A percentile compares a stretch with the other conserved stretches of the same genome.
These are phyloP conservation scores for Aurelia aurita complex sp. Pacific DNA, from an alignment of 30 jellyfish, hydroid and myxozoan genomes.

Conservation along the genomic window DNA sequence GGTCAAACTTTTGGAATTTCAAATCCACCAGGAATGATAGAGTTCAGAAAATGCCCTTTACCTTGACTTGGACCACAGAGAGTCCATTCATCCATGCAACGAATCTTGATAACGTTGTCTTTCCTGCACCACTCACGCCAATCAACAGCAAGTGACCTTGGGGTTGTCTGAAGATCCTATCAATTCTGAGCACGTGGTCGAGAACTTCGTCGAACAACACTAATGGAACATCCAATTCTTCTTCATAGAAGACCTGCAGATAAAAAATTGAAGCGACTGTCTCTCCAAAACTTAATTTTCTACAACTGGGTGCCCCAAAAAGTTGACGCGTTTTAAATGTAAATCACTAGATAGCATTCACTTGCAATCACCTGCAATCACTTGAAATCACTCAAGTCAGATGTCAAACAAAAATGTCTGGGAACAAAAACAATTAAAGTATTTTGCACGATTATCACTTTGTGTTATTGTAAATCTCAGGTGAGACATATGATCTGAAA, in stretches of 20 bases:
- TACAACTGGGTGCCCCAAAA: too few species aligned
- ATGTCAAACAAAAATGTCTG: too few species aligned
- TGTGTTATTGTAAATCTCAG: too few species aligned
- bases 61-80: constrained; percentile 99
- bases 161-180: constrained; percentile 97
- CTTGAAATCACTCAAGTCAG: too few species aligned
- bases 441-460: background rate
- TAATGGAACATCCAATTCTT: constrained; percentile 97
- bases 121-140: constrained; percentile 99
- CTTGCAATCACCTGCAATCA: too few species aligned
- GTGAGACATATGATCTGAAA: background rate
- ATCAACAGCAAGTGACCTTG: constrained; percentile 95
- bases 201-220: constrained; percentile 96
- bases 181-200: constrained; percentile 97
- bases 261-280: too few species aligned
- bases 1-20: too few species aligned
- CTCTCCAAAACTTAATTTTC: too few species aligned
- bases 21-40: too few species aligned
- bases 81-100: constrained; percentile 99
- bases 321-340: too few species aligned
- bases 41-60: background rate
- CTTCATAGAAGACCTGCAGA: constrained; percentile 87
- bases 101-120: constrained; percentile 95
- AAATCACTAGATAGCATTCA: too few species aligned
- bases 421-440: too few species aligned